Evolutionary conservation across 2,888 invertebrate genomes (phyloP), one percentile per base, ranked within the genome.

Genomic region (Ametastegia equiseti): DNA sequence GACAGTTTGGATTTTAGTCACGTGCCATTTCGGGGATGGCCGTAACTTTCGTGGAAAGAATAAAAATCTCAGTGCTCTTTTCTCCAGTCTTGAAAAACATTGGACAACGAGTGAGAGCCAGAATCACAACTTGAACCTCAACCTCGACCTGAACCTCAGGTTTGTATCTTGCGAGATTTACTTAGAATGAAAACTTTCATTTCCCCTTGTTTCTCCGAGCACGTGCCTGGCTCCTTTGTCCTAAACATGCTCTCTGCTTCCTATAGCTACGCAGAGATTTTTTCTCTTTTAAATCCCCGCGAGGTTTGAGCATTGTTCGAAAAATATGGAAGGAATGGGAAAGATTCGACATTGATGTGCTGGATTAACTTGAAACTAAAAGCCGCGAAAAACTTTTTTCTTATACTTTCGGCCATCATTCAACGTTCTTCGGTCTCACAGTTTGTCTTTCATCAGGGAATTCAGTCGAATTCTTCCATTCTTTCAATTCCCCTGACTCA

Each of bases 51-150:
- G 69, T 42, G 42, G 42, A 69, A 27, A 0, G 69, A 47, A 45
- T 71, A 45, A 47, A 71, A 47, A 71, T 45, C n/a, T 45, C 71
- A 47, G 45, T 71, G 6, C 69, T 45, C 67, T 27, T n/a, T n/a
- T n/a, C n/a, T n/a, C n/a, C n/a, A n/a, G n/a, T n/a, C 7, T 4
- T 15, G 42, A 45, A 45, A 45, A 36, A 19, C 36, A 36, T 36
- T 4, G 23, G 69, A 69, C 27, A 69, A 13, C 13, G 23, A 19
- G 54, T 15, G 39, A 19, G 7, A 5, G 27, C 11, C 27, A 27
- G 30, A 30, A 13, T 4, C 13, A 23, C 30, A n/a, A n/a, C n/a
- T n/a, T n/a, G n/a, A n/a, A n/a, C n/a, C n/a, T n/a, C n/a, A n/a
- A n/a, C n/a, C n/a, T n/a, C 23, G 39, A 71, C 27, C 27, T 71